phyloP scores from a whole-genome alignment of 2,113 vertebrate genomes.

The rat (Rattus norvegicus) region GRCr8 NC_086021.1:97206001-97206500 shows the following conservation, averaged over 20 bases:
- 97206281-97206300: constrained; percentile 88
- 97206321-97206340: constrained; percentile 95
- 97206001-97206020: constrained; percentile 87
- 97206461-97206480: constrained; percentile 91
- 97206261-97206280: constrained; percentile 90
- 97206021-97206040: constrained; percentile 87
- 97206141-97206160: constrained; percentile 87
- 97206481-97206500: constrained; percentile 88
- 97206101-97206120: constrained; percentile 85
- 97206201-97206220: constrained; percentile 93
- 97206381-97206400: constrained; percentile 94
- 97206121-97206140: constrained; percentile 86
- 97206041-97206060: constrained; percentile 87
- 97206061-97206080: constrained; percentile 84
- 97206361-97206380: constrained; percentile 94
- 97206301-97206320: constrained; percentile 89
- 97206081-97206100: constrained; percentile 81
- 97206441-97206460: constrained; percentile 92
- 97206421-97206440: constrained; percentile 94
- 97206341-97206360: constrained; percentile 99
- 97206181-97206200: constrained; percentile 87
- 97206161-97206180: constrained; percentile 88
- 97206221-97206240: constrained; percentile 96
- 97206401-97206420: constrained; percentile 93
- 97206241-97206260: constrained; percentile 99